Evolutionary conservation across 2,113 vertebrate species (phyloP), one percentile per base, ranked within the genome.

Genomic region (Callionymus lyra): DNA sequence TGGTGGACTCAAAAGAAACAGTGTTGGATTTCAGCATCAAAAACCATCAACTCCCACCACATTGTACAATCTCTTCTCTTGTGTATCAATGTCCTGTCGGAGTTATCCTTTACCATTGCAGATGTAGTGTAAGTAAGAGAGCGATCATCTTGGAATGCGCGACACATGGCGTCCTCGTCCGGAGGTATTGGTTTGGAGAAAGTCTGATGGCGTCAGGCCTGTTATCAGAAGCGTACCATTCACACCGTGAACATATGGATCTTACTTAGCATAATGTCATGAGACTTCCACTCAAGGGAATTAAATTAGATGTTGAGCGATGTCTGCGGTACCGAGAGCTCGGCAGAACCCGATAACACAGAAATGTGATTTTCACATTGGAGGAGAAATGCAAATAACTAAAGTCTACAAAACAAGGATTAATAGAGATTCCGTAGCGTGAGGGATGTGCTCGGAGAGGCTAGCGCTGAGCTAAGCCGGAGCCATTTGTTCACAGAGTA

Each of bases 361-460:
- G 72, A 81, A 78, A 83, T 78, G 65, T 71, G 65, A 72, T 75
- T 83, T 79, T 80, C 78, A 83, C 81, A 83, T 83, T 81, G 53
- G 65, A 75, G 65, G 72, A 80, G 55, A 70, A 76, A 78, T 75
- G 76, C 64, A 80, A 81, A 78, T 78, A 70, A 73, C 72, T 67
- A 73, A 76, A 77, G 81, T 80, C 81, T 80, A 78, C 60, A 69
- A 68, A 76, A 75, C 53, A 68, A 68, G 76, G 78, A 80, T 83
- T 83, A 81, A 77, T 70, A 71, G 52, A 80, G 68, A 65, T 72
- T 79, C 58, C 56, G 56, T 38, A 55, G 68, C 66, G 72, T 45
- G 21, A 27, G 50, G 59, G 67, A 62, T 63, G 53, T 53, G 52
- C 62, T 72, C 54, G 52, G 60, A 63, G 69, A 73, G 59, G 54